Conservation (phyloP, 2,797 vertebrate species). For the Gadopsis marmoratus region DNA sequence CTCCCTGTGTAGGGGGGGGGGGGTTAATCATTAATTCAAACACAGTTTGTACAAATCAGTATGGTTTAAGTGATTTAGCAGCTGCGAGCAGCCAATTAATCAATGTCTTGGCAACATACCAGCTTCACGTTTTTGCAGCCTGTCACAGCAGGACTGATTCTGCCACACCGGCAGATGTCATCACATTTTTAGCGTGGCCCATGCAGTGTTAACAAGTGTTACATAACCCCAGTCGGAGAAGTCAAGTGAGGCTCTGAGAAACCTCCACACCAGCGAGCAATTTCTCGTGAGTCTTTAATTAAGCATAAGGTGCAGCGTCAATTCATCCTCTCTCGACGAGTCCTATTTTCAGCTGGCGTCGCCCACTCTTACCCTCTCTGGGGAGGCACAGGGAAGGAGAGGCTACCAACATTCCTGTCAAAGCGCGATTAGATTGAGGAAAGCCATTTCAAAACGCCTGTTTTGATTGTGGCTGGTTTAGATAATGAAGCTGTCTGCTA, state of each 20-base stretch:
- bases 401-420: constrained; percentile 55
- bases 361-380: constrained; percentile 69
- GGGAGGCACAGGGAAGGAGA: constrained; percentile 57
- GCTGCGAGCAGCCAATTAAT: constrained; percentile 50
- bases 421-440: constrained; percentile 51
- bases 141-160: constrained; percentile 68
- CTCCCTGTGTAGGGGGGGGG: too few species aligned
- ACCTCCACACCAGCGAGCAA: constrained; percentile 69
- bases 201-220: constrained; percentile 84
- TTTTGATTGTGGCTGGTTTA: constrained; percentile 23
- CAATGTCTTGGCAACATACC: constrained; percentile 16
- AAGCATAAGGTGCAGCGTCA: constrained; percentile 80
- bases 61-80: constrained; percentile 51
- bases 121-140: constrained; percentile 41
- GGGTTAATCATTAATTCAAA: constrained; percentile 58
- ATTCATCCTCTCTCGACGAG: constrained; percentile 75
- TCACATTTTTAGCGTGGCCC: constrained; percentile 76
- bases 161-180: constrained; percentile 66
- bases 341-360: constrained; percentile 79
- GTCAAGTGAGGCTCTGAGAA: constrained; percentile 78
- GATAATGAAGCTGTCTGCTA: constrained; percentile 8
- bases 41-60: constrained; percentile 54
- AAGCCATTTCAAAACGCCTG: constrained; percentile 38
- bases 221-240: constrained; percentile 80
- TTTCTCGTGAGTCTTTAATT: constrained; percentile 87